These are phyloP conservation scores for Psilanteris sp. DNA, from an alignment of 1,140 invertebrate genomes.

Conservation along the genomic window DNA sequence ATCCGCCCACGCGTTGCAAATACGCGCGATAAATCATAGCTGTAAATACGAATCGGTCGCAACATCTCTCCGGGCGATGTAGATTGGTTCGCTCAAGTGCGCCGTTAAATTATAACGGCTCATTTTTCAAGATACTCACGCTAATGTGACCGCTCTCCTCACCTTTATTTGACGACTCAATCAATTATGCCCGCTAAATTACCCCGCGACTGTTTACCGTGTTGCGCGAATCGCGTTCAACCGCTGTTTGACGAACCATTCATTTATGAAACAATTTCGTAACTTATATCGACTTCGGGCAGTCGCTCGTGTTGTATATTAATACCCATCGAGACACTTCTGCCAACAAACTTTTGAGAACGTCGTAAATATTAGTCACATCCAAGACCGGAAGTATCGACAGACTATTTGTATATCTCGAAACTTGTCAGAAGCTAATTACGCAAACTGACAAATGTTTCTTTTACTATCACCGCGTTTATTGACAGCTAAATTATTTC, in stretches of 20 bases:
- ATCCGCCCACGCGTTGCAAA: conserved; percentile 43
- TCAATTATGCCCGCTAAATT: conserved; percentile 35
- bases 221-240: neutral
- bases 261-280: conserved; percentile 12
- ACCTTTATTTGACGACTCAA: conserved; percentile 46
- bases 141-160: conserved; percentile 38
- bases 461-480: no score
- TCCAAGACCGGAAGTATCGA: conserved; percentile 2
- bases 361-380: conserved; percentile 8
- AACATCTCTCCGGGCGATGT: conserved; percentile 51
- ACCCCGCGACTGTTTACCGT: conserved; percentile 19
- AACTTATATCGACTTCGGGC: conserved; percentile 5
- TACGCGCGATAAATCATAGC: conserved; percentile 52
- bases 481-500: no score
- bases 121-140: conserved; percentile 44
- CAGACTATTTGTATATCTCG: conserved; percentile 11
- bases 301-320: neutral
- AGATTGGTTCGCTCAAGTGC: conserved; percentile 22
- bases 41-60: conserved; percentile 50
- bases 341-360: neutral
- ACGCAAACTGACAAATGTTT: no score
- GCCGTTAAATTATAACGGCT: conserved; percentile 41
- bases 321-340: conserved; percentile 1
- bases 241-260: neutral
- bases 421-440: no score